A percentile compares a stretch with the other conserved stretches of the same genome.
Evolutionary conservation across 1,140 invertebrate genomes (phyloP).

Genomic region (Tetramorium parvispinum): DNA sequence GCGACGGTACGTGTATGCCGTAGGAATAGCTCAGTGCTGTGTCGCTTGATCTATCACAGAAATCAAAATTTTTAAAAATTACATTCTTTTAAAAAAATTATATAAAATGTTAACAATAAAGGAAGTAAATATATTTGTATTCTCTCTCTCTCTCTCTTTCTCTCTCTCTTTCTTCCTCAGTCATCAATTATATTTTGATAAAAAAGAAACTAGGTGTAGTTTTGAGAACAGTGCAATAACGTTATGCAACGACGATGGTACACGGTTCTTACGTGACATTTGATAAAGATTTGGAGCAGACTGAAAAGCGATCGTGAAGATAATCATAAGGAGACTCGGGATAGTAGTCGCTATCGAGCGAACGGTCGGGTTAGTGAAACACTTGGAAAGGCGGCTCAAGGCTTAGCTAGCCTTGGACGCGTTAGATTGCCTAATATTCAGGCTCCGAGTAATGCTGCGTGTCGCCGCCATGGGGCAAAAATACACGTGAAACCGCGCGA

Average conservation of each 20-base stretch:
- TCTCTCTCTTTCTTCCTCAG: background rate
- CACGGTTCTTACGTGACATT: background rate
- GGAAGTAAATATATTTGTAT: background rate
- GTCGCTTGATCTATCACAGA: background rate
- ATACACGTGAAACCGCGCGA: slow-evolving; percentile 73
- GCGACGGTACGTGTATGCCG: background rate
- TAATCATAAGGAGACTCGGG: slow-evolving; percentile 62
- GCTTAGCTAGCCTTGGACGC: slow-evolving; percentile 85
- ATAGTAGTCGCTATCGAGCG: slow-evolving; percentile 63
- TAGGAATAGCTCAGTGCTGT: background rate
- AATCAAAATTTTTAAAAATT: background rate
- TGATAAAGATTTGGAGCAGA: slow-evolving; percentile 35
- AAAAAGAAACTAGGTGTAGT: background rate
- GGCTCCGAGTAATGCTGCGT: slow-evolving; percentile 72
- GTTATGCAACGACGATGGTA: background rate
- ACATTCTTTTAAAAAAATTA: background rate
- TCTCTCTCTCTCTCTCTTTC: background rate
- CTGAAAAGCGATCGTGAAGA: slow-evolving; percentile 43
- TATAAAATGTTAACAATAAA: background rate
- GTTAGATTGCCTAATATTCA: slow-evolving; percentile 86
- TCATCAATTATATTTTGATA: background rate
- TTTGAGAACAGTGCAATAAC: background rate
- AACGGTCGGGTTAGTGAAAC: slow-evolving; percentile 81
- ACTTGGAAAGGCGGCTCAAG: slow-evolving; percentile 85
- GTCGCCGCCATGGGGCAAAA: slow-evolving; percentile 67